phyloP scores from a whole-genome alignment of 1,140 invertebrate genomes.

The Diorhabda sublineata region DNA sequence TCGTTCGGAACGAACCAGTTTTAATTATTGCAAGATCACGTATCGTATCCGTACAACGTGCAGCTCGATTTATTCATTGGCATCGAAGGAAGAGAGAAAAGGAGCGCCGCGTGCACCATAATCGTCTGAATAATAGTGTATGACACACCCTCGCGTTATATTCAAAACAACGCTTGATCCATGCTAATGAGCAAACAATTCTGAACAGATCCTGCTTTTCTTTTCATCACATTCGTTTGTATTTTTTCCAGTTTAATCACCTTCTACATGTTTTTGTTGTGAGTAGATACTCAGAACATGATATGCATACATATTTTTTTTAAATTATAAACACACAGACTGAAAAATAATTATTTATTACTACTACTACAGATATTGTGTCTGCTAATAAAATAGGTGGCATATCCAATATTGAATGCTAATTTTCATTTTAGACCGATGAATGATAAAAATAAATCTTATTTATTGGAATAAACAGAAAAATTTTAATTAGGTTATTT shows the following conservation, averaged over 20 bases:
- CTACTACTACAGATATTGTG: no score
- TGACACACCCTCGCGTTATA: neutral
- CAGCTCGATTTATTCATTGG: neutral
- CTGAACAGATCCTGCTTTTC: conserved; percentile 1
- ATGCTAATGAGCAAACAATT: conserved; percentile 2
- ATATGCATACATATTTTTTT: no score
- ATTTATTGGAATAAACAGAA: no score
- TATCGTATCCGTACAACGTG: neutral
- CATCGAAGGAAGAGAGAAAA: neutral
- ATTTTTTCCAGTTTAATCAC: neutral
- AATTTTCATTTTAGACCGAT: no score
- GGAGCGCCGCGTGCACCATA: neutral
- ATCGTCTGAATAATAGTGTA: conserved; percentile 2
- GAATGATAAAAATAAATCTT: no score
- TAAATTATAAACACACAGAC: no score
- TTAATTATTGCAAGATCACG: conserved; percentile 2
- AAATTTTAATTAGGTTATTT: no score
- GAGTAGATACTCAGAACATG: no score
- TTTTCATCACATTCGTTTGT: neutral
- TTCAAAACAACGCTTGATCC: neutral
- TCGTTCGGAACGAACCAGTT: neutral
- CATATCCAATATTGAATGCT: no score
- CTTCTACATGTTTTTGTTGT: neutral
- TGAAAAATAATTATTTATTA: no score
- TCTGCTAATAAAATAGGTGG: no score